phyloP scores from a whole-genome alignment of 2,888 invertebrate genomes.

The Daptonema setosum region DNA sequence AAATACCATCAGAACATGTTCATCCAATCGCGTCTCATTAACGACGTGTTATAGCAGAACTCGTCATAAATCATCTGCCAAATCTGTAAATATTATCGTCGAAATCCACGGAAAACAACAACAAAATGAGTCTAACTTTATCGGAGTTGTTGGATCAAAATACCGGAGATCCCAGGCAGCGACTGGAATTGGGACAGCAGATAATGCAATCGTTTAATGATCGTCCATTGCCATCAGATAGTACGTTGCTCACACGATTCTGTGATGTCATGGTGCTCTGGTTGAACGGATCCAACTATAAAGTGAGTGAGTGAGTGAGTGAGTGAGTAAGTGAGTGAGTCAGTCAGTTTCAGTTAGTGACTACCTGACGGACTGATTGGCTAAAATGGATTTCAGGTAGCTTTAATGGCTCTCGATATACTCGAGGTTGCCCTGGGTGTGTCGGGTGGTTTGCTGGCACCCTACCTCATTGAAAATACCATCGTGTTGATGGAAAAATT shows the following conservation, averaged over 20 bases:
- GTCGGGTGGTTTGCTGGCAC: slow-evolving; percentile 9
- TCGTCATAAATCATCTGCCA: too few species aligned
- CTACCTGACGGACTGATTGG: too few species aligned
- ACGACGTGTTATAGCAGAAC: too few species aligned
- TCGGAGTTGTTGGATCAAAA: slow-evolving; percentile 9
- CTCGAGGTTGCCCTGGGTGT: slow-evolving; percentile 8
- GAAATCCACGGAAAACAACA: too few species aligned
- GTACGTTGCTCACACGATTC: slow-evolving; percentile 9
- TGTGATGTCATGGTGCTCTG: slow-evolving; percentile 10
- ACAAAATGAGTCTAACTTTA: too few species aligned
- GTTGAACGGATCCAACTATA: slow-evolving; percentile 12
- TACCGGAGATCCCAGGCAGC: slow-evolving; percentile 9
- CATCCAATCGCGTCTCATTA: too few species aligned
- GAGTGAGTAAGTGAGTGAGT: too few species aligned
- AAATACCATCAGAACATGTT: too few species aligned
- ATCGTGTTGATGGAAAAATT: slow-evolving; percentile 10
- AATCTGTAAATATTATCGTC: too few species aligned
- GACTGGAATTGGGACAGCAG: slow-evolving; percentile 10
- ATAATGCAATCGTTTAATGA: slow-evolving; percentile 4
- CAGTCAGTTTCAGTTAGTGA: too few species aligned
- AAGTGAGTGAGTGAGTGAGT: too few species aligned
- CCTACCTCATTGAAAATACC: slow-evolving; percentile 9
- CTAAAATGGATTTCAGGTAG: too few species aligned
- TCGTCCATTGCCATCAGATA: slow-evolving; percentile 7
- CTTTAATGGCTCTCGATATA: slow-evolving; percentile 10